Conservation (phyloP, 2,888 invertebrate genomes). For the Drepanosiphum platanoidis region DNA sequence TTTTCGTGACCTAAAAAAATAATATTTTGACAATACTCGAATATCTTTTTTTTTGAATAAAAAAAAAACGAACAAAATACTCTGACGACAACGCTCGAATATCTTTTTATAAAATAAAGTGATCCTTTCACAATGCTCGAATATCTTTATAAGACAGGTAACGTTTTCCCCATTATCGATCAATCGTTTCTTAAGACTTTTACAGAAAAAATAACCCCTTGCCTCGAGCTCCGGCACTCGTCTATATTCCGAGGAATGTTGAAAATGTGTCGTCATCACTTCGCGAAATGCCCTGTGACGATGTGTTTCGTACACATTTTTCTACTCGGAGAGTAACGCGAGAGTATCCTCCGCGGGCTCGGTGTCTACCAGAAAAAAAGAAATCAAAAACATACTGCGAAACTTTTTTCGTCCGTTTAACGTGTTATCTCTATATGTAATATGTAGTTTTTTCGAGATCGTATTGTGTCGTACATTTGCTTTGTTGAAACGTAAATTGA, state of each 20-base stretch:
- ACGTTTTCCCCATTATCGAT: background rate
- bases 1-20: background rate
- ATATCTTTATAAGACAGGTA: too few relatives aligned
- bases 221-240: background rate
- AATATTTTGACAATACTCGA: too few relatives aligned
- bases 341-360: background rate
- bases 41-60: too few relatives aligned
- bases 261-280: background rate
- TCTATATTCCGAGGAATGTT: background rate
- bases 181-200: too few relatives aligned
- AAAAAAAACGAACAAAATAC: too few relatives aligned
- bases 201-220: background rate
- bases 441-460: too few relatives aligned
- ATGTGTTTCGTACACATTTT: background rate
- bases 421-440: too few relatives aligned
- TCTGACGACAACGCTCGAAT: background rate
- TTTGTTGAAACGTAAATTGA: too few relatives aligned
- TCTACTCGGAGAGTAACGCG: too few relatives aligned
- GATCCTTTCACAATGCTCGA: background rate
- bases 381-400: background rate
- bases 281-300: background rate
- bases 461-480: too few relatives aligned
- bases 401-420: background rate
- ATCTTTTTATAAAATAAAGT: background rate
- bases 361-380: background rate